Conservation (phyloP, 2,113 vertebrate species). For the Arenaria interpres region DNA sequence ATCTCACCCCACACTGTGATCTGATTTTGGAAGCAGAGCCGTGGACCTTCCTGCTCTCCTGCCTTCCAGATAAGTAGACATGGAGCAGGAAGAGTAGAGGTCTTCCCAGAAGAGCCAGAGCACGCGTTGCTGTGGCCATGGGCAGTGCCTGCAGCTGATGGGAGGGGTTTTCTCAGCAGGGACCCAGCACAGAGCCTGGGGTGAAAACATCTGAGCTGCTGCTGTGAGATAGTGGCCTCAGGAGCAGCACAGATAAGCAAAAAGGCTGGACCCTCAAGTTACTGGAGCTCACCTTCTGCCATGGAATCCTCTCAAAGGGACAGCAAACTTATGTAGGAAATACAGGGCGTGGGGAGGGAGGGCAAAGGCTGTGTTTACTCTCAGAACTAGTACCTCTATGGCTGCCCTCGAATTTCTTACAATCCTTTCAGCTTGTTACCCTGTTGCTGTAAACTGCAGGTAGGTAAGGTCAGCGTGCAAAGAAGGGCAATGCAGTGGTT, state of each 20-base stretch:
- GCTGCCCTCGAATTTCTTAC: background rate
- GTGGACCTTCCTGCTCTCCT: background rate
- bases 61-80: background rate
- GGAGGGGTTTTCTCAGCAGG: background rate
- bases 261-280: background rate
- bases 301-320: background rate
- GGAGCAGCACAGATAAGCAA: background rate
- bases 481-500: background rate
- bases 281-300: background rate
- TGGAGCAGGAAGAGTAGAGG: background rate
- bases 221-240: background rate
- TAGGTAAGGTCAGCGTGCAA: rapidly evolving
- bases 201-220: background rate
- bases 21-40: background rate
- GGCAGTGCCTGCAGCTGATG: background rate
- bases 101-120: background rate
- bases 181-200: background rate
- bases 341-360: too few species aligned
- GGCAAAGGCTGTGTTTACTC: background rate
- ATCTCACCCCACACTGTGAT: background rate
- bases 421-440: background rate
- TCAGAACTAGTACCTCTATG: background rate
- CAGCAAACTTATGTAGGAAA: background rate
- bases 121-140: background rate
- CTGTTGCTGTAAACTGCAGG: background rate